These are phyloP conservation scores for Corydoras sp. DNA, from an alignment of 2,113 vertebrate species.

Conservation along the genomic window DNA sequence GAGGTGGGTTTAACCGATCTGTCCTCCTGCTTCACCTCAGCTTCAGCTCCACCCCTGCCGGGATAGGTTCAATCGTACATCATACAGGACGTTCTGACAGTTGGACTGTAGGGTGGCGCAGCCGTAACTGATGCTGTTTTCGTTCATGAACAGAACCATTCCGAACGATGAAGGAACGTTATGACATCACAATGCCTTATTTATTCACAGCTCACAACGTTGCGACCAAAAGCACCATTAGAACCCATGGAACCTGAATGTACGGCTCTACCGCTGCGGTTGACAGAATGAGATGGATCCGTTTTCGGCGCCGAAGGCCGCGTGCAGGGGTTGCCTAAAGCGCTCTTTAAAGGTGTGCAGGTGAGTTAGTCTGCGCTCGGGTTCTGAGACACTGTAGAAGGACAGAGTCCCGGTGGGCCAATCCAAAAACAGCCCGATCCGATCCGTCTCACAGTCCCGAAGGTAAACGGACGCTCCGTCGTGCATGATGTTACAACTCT, in stretches of 20 bases:
- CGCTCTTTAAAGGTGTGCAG: constrained; percentile 20
- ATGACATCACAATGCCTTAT: too few relatives aligned
- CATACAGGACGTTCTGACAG: too few relatives aligned
- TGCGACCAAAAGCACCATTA: too few relatives aligned
- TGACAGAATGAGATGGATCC: constrained; percentile 30
- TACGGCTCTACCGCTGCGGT: not conserved
- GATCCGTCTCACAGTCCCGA: not conserved
- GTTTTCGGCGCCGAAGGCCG: not conserved
- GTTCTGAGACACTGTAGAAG: constrained; percentile 27
- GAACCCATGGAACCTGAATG: not conserved
- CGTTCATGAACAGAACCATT: too few relatives aligned
- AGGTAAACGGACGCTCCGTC: not conserved
- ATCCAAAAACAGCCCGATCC: constrained; percentile 42
- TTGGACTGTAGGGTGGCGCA: too few relatives aligned
- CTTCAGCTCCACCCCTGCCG: too few relatives aligned
- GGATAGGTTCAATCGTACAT: too few relatives aligned
- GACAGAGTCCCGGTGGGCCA: constrained; percentile 27
- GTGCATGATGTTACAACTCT: not conserved
- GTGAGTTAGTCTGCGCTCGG: constrained; percentile 13
- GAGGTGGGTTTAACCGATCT: too few relatives aligned
- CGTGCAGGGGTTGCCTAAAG: constrained; percentile 30
- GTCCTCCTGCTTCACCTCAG: too few relatives aligned
- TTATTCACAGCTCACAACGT: too few relatives aligned
- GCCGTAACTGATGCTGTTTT: too few relatives aligned
- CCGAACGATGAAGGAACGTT: too few relatives aligned